Conservation (phyloP, 2,888 invertebrate genomes). For the Thera britannica region DNA sequence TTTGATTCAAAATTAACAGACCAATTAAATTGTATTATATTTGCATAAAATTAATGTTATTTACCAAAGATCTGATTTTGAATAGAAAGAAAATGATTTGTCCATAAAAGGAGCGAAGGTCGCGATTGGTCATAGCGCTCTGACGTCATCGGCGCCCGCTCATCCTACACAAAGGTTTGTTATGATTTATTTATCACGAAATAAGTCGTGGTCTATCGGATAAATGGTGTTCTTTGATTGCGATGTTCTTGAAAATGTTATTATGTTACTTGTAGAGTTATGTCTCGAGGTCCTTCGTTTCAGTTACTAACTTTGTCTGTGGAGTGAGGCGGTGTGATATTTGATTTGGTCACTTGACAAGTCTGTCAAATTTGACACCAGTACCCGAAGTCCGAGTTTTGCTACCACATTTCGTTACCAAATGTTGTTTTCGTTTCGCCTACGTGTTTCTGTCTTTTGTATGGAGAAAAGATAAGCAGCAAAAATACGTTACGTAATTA, state of each 20-base stretch:
- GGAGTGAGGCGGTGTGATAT: too few relatives aligned
- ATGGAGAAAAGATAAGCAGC: too few relatives aligned
- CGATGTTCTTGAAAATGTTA: conserved; percentile 22
- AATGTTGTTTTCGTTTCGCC: too few relatives aligned
- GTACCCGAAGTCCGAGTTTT: too few relatives aligned
- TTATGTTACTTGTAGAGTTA: conserved; percentile 18
- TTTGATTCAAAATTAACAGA: conserved; percentile 17
- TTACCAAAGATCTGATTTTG: conserved; percentile 30
- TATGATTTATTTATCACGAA: conserved; percentile 72
- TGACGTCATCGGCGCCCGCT: conserved; percentile 72
- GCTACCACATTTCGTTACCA: too few relatives aligned
- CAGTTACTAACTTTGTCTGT: background rate
- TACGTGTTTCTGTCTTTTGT: too few relatives aligned
- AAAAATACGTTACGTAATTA: too few relatives aligned
- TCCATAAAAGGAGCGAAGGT: conserved; percentile 33
- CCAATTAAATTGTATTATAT: conserved; percentile 13
- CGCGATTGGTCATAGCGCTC: conserved; percentile 43
- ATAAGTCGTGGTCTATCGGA: conserved; percentile 57
- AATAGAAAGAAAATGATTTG: conserved; percentile 34
- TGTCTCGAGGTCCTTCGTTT: conserved; percentile 4
- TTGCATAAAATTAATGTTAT: conserved; percentile 22
- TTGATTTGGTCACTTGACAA: too few relatives aligned
- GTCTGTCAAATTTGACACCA: too few relatives aligned
- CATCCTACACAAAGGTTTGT: conserved; percentile 68
- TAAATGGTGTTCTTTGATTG: conserved; percentile 46